Evolutionary conservation across 2,888 invertebrate genomes (phyloP).

Genomic region (Phaonia tiefii): DNA sequence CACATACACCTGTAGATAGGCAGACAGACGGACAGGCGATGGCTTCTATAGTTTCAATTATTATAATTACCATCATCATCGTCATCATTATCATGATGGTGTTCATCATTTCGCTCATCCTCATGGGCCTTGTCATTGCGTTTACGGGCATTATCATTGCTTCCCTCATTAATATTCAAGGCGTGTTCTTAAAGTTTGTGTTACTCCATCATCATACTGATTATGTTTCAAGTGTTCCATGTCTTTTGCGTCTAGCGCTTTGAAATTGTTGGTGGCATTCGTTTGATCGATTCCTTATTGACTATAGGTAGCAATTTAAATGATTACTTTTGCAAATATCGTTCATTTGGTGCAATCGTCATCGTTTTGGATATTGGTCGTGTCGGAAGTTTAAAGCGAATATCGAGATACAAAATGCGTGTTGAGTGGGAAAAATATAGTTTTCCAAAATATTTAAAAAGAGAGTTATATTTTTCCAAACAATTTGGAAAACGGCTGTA

Average conservation of each 20-base stretch:
- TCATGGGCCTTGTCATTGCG: slow-evolving; percentile 10
- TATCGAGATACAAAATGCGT: too few relatives aligned
- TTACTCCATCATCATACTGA: slow-evolving; percentile 64
- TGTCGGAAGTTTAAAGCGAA: slow-evolving; percentile 5
- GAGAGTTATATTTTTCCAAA: too few relatives aligned
- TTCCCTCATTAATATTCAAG: slow-evolving; percentile 69
- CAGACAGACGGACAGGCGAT: neutral
- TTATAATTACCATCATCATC: slow-evolving; percentile 21
- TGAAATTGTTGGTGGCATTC: slow-evolving; percentile 28
- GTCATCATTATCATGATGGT: neutral
- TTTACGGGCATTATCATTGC: slow-evolving; percentile 65
- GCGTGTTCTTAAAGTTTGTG: slow-evolving; percentile 66
- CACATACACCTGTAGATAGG: slow-evolving; percentile 38
- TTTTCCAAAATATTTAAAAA: too few relatives aligned
- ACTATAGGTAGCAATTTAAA: slow-evolving; percentile 12
- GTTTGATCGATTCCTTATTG: slow-evolving; percentile 32
- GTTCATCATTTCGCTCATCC: neutral
- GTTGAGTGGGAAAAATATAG: too few relatives aligned
- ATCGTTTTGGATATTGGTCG: neutral
- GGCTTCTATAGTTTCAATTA: slow-evolving; percentile 32
- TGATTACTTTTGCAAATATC: neutral
- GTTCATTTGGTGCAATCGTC: slow-evolving; percentile 9
- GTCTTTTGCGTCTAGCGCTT: slow-evolving; percentile 23
- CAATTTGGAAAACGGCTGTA: too few relatives aligned
- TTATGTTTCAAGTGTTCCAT: slow-evolving; percentile 30